Evolutionary conservation across 2,797 vertebrate species (phyloP).

Genomic region (Tinamus major): DNA sequence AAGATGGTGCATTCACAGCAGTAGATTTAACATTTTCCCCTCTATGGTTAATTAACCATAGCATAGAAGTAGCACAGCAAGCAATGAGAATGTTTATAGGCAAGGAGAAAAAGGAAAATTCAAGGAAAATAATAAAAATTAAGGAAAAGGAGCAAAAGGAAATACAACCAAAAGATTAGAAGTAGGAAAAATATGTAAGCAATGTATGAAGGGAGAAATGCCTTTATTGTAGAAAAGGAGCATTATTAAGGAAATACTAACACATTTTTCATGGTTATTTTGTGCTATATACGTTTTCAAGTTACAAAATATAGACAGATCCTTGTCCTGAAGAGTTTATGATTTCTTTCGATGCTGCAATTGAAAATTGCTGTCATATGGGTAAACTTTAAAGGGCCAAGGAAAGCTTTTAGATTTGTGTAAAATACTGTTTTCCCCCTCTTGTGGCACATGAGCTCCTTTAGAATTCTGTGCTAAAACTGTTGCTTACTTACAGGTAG

Average conservation of each 20-base stretch:
- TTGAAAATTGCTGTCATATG: not conserved
- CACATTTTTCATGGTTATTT: not conserved
- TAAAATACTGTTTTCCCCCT: not conserved
- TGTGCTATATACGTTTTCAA: not conserved
- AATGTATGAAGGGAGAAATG: not conserved
- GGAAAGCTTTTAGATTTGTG: not conserved
- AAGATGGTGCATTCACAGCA: slow-evolving; percentile 34
- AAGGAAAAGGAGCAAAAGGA: not conserved
- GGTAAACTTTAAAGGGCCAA: not conserved
- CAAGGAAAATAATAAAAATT: not conserved
- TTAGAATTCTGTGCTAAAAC: not conserved
- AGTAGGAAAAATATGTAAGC: not conserved
- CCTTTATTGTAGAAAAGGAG: not conserved
- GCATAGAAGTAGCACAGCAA: slow-evolving; percentile 36
- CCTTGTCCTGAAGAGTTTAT: not conserved
- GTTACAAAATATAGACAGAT: not conserved
- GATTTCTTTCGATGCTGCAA: not conserved
- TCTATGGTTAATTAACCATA: slow-evolving; percentile 40
- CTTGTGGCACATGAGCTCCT: not conserved
- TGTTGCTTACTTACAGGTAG: not conserved
- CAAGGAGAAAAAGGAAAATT: slow-evolving; percentile 19
- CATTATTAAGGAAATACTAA: not conserved
- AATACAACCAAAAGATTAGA: not conserved
- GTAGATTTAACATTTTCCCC: slow-evolving; percentile 30
- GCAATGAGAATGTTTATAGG: not conserved